phyloP scores from a whole-genome alignment of 2,888 invertebrate species.

The Synergus japonicus region DNA sequence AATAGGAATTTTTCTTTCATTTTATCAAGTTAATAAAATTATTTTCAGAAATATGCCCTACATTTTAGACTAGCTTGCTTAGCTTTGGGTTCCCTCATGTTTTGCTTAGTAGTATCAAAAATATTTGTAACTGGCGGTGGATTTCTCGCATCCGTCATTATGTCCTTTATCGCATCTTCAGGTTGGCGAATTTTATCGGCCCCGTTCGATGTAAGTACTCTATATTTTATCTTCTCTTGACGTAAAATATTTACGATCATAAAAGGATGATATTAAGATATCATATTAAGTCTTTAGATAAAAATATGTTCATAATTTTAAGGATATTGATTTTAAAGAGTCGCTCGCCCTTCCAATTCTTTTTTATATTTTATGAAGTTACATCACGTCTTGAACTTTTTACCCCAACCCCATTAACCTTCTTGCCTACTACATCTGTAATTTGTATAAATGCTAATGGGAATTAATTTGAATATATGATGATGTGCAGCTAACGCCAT shows the following conservation, averaged over 20 bases:
- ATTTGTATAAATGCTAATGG: not conserved
- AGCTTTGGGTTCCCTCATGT: constrained; percentile 68
- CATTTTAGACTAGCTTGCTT: constrained; percentile 65
- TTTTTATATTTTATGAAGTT: not conserved
- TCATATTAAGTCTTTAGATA: constrained; percentile 3
- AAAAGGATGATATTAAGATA: not conserved
- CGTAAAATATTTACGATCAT: constrained; percentile 23
- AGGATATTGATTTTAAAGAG: not conserved
- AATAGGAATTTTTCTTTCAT: not conserved
- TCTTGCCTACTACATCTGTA: not conserved
- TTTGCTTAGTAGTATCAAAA: constrained; percentile 62
- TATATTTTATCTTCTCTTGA: not conserved
- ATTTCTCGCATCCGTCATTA: constrained; percentile 78
- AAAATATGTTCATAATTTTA: not conserved
- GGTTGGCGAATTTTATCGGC: constrained; percentile 67
- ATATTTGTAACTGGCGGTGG: constrained; percentile 79
- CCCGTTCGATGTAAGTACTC: constrained; percentile 65
- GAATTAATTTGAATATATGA: not conserved
- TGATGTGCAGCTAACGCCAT: constrained; percentile 70
- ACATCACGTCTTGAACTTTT: not conserved
- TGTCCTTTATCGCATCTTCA: constrained; percentile 68
- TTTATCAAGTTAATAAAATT: too few species aligned
- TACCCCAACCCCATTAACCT: not conserved
- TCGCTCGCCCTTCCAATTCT: not conserved
- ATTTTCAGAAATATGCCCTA: constrained; percentile 64